These are phyloP conservation scores for Drosophila burlai DNA, from an alignment of 1,140 invertebrate genomes.

Conservation along the genomic window DNA sequence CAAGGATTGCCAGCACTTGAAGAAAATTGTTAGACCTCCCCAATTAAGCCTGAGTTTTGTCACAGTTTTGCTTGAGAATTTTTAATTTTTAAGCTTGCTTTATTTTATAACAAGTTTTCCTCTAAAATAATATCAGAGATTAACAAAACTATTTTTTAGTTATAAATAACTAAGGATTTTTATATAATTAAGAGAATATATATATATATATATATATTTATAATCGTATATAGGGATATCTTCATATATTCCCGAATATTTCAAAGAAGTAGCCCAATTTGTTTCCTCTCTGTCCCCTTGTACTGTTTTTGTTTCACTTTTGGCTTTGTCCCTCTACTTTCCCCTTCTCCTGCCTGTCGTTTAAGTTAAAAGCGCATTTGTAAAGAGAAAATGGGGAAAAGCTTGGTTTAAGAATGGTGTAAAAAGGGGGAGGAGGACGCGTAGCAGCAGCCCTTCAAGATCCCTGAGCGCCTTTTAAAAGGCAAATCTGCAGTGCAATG, in stretches of 20 bases:
- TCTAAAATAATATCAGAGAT: neutral
- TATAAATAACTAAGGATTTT: too few relatives aligned
- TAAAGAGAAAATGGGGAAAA: slow-evolving; percentile 40
- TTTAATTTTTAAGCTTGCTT: neutral
- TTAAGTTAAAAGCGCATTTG: slow-evolving; percentile 82
- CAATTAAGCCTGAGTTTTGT: neutral
- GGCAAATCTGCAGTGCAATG: slow-evolving; percentile 68
- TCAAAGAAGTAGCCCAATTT: neutral
- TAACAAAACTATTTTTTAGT: neutral
- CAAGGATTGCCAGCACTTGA: slow-evolving; percentile 3
- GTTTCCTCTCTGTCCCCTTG: slow-evolving; percentile 3
- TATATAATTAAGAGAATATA: too few relatives aligned
- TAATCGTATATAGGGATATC: too few relatives aligned
- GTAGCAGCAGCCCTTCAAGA: slow-evolving; percentile 1
- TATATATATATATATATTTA: too few relatives aligned
- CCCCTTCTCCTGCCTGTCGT: slow-evolving; percentile 58
- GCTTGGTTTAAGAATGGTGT: neutral
- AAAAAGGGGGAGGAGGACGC: neutral
- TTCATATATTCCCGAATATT: neutral
- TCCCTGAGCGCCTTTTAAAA: slow-evolving; percentile 73
- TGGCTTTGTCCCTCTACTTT: neutral
- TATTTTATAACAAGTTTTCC: neutral
- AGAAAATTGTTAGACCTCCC: neutral
- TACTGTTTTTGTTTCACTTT: slow-evolving; percentile 24
- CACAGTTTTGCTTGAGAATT: neutral